These are phyloP conservation scores for Oasisia sp. DNA, from an alignment of 2,888 invertebrate species.

Conservation along the genomic window DNA sequence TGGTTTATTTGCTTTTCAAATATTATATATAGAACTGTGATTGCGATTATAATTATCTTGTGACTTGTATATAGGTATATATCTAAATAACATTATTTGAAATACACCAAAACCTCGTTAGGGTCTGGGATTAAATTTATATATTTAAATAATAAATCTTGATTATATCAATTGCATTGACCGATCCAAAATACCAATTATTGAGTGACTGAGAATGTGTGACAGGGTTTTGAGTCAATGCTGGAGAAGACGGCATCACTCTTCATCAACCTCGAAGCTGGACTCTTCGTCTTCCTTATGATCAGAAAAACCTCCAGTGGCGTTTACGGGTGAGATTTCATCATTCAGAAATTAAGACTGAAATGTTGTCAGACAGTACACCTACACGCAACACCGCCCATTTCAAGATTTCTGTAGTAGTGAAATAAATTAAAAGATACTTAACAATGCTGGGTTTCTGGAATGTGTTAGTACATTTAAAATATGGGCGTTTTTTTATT, in stretches of 20 bases:
- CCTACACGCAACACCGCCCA: background rate
- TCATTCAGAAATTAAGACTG: background rate
- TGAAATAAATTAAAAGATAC: no score
- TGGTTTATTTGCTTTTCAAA: no score
- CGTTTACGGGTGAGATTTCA: slow-evolving; percentile 31
- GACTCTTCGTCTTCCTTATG: slow-evolving; percentile 59
- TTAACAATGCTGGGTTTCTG: no score
- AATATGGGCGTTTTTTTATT: background rate
- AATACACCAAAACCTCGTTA: no score
- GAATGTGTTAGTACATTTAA: no score
- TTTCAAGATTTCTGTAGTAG: no score
- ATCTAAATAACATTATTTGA: background rate
- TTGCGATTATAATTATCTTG: background rate
- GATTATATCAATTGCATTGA: no score
- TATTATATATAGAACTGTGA: background rate
- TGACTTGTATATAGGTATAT: background rate
- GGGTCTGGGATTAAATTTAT: no score
- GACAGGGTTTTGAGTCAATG: slow-evolving; percentile 60
- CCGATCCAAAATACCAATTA: background rate
- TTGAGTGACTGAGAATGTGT: slow-evolving; percentile 18
- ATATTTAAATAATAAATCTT: no score
- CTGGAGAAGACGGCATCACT: slow-evolving; percentile 61
- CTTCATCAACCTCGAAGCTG: slow-evolving; percentile 57
- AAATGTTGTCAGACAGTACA: background rate
- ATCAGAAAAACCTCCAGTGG: slow-evolving; percentile 47